Base-by-base conservation (phyloP, 2,113 vertebrate genomes). In the Sylvilagus bachmani region DNA sequence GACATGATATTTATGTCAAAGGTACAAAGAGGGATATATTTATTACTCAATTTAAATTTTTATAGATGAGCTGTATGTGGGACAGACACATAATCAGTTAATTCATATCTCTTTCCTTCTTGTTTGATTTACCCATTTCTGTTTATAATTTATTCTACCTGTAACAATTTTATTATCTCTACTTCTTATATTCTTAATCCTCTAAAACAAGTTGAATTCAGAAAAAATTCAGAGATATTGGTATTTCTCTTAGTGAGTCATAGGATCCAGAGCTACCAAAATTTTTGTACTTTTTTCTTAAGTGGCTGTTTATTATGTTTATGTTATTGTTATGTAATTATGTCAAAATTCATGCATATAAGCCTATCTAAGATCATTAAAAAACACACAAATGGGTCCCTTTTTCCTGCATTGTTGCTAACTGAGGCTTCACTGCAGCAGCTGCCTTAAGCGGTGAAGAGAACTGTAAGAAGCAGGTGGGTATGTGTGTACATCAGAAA, bases 41-140 rank as follows among this genome's bases (percentile, higher is more conserved):
- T 44, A 44, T 44, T 44, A 7, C 44, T 44, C 44, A 44, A 44
- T 44, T 44, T 44, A 44, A 44, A 44, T 44, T 44, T 44, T 44
- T 44, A 44, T 8, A 44, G 44, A 44, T 44, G 44, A 7, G 44
- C 44, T 44, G 44, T 44, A 44, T 44, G 44, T 44, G 44, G 44
- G 44, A 44, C 6, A 44, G 44, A 44, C 1, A 44, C 44, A 44
- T 44, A 44, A 44, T 44, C 6, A 44, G 44, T 44, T 44, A 44
- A 66, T 71, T 92, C 31, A 22, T 74, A 36, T 64, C n/a, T 81
- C 17, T 70, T 86, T 93, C 62, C 10, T 90, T 29, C 31, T 74
- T 89, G 10, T 6, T 80, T 19, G 70, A 84, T 78, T 92, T 66
- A 55, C 62, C 13, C 44, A 91, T 87, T 95, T 86, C 21, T 67